Evolutionary conservation across 2,888 invertebrate genomes (phyloP), one percentile per base, ranked within the genome.

Genomic region (Leuctra nigra): DNA sequence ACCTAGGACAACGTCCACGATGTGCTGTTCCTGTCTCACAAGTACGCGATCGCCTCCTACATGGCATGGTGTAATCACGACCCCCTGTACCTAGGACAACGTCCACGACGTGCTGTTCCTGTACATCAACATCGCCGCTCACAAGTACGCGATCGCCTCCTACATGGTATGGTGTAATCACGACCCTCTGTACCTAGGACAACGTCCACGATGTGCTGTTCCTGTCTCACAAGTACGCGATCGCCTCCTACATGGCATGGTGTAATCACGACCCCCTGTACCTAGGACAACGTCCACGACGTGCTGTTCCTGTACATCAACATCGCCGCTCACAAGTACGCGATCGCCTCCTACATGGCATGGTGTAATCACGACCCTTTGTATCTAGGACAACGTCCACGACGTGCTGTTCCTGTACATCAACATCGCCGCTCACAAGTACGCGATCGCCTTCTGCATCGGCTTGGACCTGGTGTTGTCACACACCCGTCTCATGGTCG

Each of bases 21-120:
- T 33, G 47, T 55, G 18, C 36, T 55, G 13, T 48, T 55, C 20
- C 61, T 69, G 20, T 64, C 67, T 1, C 69, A 69, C 62, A 69
- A 69, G 59, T 62, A 66, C 41, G 66, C 68, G 23, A 66, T 69
- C 35, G 64, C 66, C n/a, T 68, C 68, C 60, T 68, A 67, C 38
- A 64, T 69, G n/a, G n/a, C n/a, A n/a, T n/a, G n/a, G n/a, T n/a
- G n/a, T n/a, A n/a, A n/a, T n/a, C n/a, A n/a, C n/a, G n/a, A n/a
- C n/a, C 9, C 62, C 64, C 13, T 54, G 55, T 38, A 29, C 53
- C 13, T 23, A 18, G 13, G 54, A 63, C 65, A 73, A 44, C 68
- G 75, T 7, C 56, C 73, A 59, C 72, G 76, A 55, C 63, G 64
- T 65, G 59, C 63, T 63, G 4, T 52, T 56, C 23, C 61, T 69